Evolutionary conservation across 2,113 vertebrate genomes (phyloP).

Genomic region (Lepus europaeus): DNA sequence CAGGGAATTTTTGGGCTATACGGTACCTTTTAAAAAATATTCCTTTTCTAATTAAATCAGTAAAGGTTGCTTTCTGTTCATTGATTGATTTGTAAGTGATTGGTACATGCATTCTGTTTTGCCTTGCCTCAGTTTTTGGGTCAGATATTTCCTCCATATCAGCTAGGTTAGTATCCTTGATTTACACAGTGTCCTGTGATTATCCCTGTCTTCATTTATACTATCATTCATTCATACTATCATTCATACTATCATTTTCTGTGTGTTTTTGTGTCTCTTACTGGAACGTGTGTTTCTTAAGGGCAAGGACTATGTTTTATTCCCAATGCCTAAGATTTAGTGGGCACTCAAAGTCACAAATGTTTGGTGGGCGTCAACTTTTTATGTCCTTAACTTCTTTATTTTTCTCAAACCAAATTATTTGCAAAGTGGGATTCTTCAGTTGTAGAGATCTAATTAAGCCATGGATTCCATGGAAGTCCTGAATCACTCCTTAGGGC

Average conservation of each 20-base stretch:
- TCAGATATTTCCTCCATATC: not conserved
- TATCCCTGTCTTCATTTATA: not conserved
- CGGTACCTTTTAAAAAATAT: not conserved
- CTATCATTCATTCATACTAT: not conserved
- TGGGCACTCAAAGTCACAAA: not conserved
- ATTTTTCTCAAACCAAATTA: not conserved
- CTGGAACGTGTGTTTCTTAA: conserved; percentile 20
- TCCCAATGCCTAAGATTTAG: not conserved
- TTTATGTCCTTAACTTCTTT: conserved; percentile 52
- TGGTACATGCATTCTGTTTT: not conserved
- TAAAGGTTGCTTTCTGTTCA: conserved; percentile 20
- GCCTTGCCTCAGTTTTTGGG: not conserved
- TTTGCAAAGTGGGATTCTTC: not conserved
- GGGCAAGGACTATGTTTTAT: not conserved
- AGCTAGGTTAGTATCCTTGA: not conserved
- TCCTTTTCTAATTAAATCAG: not conserved
- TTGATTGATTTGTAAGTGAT: not conserved
- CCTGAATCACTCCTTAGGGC: not conserved
- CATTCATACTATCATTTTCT: not conserved
- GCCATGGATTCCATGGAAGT: not conserved
- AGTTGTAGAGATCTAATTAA: not conserved
- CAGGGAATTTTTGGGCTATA: not conserved
- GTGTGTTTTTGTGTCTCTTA: not conserved
- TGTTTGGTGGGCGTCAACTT: not conserved
- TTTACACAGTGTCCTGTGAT: not conserved